Evolutionary conservation across 2,113 vertebrate genomes (phyloP).

Genomic region (Coreoperca whiteheadi): DNA sequence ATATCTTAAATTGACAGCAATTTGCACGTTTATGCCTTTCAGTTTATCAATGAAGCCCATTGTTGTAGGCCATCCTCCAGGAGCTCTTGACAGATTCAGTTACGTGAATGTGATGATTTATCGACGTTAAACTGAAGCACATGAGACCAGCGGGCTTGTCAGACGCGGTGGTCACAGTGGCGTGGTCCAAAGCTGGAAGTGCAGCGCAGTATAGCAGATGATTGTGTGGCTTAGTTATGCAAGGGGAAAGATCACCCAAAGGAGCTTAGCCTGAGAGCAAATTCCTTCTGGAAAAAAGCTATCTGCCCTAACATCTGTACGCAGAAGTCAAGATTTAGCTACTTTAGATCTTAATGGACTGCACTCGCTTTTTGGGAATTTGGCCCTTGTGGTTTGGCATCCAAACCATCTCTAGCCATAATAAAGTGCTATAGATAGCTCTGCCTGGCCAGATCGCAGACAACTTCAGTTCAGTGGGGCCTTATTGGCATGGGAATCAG

Average conservation of each 20-base stretch:
- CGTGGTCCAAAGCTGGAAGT: constrained; percentile 9
- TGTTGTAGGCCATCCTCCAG: neutral
- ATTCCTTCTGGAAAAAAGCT: neutral
- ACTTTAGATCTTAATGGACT: constrained; percentile 9
- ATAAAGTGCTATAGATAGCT: neutral
- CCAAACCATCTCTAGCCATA: neutral
- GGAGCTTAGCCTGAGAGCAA: constrained; percentile 49
- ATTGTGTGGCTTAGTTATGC: constrained; percentile 50
- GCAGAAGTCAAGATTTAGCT: constrained; percentile 32
- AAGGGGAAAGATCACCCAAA: constrained; percentile 53
- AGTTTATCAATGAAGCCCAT: neutral
- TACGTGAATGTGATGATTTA: neutral
- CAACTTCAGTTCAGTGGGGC: no score
- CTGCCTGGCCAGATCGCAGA: neutral
- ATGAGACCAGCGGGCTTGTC: neutral
- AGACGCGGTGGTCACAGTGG: neutral
- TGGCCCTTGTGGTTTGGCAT: neutral
- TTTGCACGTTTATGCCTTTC: neutral
- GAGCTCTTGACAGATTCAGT: neutral
- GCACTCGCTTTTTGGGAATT: neutral
- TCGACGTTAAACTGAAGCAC: neutral
- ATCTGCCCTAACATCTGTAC: constrained; percentile 4
- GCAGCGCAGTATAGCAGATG: constrained; percentile 10
- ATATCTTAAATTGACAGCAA: neutral
- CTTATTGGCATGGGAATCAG: no score